A percentile compares a stretch with the other conserved stretches of the same genome.
These are phyloP conservation scores for Mus spicilegus DNA, from an alignment of 2,113 vertebrate species.

Conservation along the genomic window DNA sequence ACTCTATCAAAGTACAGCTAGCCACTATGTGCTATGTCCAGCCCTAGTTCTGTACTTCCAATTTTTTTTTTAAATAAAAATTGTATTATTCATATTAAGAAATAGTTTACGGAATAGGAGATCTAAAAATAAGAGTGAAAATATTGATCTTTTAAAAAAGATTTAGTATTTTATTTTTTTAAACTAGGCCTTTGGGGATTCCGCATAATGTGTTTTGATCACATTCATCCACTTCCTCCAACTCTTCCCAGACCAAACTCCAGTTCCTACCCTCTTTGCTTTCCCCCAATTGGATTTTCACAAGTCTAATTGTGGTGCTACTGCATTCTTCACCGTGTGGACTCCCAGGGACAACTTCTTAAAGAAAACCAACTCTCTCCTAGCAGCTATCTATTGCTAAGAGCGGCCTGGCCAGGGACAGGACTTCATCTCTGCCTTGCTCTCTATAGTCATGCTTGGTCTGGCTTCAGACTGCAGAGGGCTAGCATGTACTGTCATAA, in stretches of 20 bases:
- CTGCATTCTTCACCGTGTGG: neutral
- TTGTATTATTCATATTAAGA: neutral
- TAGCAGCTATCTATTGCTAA: neutral
- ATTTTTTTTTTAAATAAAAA: conserved; percentile 23
- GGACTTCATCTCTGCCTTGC: neutral
- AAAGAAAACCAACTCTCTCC: neutral
- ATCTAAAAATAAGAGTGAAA: neutral
- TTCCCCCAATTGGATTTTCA: neutral
- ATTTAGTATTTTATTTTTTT: neutral
- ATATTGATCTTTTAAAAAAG: too few species aligned
- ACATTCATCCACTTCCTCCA: neutral
- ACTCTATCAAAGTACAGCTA: neutral
- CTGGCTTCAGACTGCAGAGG: neutral
- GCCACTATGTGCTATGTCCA: neutral
- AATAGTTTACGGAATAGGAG: conserved; percentile 26
- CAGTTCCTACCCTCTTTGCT: neutral
- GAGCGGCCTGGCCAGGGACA: neutral
- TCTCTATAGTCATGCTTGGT: too few species aligned
- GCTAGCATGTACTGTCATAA: too few species aligned
- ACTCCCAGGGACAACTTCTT: neutral
- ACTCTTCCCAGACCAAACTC: neutral
- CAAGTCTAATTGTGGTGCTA: neutral
- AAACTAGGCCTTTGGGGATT: neutral
- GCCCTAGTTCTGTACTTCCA: neutral
- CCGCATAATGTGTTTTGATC: neutral